Evolutionary conservation across 1,140 invertebrate genomes (phyloP), one percentile per base, ranked within the genome.

Genomic region (Paralvinella palmiformis): DNA sequence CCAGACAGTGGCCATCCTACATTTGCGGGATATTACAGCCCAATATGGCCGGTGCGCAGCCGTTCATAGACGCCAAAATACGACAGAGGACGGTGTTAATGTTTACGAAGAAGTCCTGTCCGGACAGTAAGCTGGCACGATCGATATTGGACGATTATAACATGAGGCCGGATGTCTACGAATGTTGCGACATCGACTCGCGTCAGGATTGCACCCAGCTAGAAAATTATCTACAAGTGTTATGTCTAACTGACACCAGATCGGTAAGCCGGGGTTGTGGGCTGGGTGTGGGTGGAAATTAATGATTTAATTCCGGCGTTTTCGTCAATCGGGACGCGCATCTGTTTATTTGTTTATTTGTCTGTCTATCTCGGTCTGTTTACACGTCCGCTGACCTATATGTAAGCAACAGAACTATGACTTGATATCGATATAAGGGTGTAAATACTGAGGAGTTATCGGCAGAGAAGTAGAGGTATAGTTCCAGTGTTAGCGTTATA

Each of bases 181-280:
- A 77, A 70, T 68, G 71, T 22, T 70, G 71, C 2, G 74, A 77
- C 62, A 77, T 79, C 7, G 77, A 79, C 64, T 65, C 59, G 33
- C 55, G 77, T 17, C 75, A 77, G 55, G 77, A 79, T 63, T 72
- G 71, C 50, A 71, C 64, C 1, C 75, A 77, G 62, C 74, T 79
- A 32, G 75, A 79, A 66, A 74, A 77, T 52, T 77, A 79, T 65
- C 75, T 79, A 61, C 75, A 75, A 63, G 69, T 74, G 52, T 59
- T 79, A n/a, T 77, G 75, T 67, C 64, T 76, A 17, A 73, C 75
- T 27, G 73, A 79, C 52, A 66, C 69, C 10, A 69, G 77, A 64
- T 68, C 69, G 65, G 77, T 79, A 68, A 56, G 68, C 65, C 33
- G 29, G 17, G 29, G 27, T 13, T 13, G 13, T 15, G 13, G 37